These are phyloP conservation scores for Eudyptes chrysolophus DNA, from an alignment of 2,113 vertebrate species.

Conservation along the genomic window DNA sequence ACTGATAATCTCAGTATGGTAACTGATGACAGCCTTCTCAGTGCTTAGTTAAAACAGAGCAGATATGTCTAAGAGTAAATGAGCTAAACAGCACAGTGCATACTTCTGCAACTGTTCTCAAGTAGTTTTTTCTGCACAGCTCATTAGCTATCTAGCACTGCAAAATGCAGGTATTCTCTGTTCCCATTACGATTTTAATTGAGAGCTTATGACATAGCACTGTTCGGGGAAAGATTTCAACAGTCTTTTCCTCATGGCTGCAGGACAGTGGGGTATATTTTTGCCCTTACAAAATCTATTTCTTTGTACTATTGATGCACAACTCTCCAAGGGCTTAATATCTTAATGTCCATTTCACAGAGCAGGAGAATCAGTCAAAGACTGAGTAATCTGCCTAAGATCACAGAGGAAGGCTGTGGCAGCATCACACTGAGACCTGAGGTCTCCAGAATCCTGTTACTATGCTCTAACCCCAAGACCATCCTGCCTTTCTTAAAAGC, in stretches of 20 bases:
- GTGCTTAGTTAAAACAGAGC: neutral
- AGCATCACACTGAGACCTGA: conserved; percentile 15
- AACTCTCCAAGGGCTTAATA: conserved; percentile 3
- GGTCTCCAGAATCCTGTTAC: conserved; percentile 47
- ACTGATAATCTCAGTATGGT: neutral
- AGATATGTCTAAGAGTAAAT: neutral
- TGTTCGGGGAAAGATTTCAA: neutral
- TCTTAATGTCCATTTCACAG: conserved; percentile 32
- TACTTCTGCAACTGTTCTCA: neutral
- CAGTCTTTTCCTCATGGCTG: neutral
- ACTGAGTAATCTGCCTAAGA: conserved; percentile 34
- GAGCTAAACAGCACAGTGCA: neutral
- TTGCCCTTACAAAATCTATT: neutral
- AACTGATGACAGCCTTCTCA: neutral
- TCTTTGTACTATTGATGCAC: neutral
- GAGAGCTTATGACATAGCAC: neutral
- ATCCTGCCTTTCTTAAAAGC: conserved; percentile 18
- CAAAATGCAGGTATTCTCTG: neutral
- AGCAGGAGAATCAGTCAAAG: conserved; percentile 30
- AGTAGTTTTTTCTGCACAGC: neutral
- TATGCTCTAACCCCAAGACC: conserved; percentile 17
- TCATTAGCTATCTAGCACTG: conserved; percentile 10
- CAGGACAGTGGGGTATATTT: neutral
- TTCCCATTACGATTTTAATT: neutral
- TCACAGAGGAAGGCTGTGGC: conserved; percentile 16